Conservation (phyloP, 2,113 vertebrate species). For the Psilopsiagon aymara region DNA sequence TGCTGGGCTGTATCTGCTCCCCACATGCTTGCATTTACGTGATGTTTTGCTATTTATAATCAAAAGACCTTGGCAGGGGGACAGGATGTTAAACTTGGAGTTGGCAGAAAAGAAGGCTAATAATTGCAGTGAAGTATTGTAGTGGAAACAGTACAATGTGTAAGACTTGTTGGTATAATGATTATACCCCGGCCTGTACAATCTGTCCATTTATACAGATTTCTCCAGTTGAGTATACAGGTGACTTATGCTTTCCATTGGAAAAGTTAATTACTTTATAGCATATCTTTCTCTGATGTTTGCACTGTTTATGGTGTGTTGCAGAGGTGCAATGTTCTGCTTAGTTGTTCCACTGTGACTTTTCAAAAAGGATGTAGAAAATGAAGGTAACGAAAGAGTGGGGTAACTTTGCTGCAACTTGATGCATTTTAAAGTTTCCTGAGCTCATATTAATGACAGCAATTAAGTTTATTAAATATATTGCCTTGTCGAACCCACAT, state of each 20-base stretch:
- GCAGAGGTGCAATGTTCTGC: background rate
- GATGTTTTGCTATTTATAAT: constrained; percentile 63
- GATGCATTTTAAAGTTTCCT: constrained; percentile 35
- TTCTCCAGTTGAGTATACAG: background rate
- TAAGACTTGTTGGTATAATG: background rate
- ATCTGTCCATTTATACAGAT: background rate
- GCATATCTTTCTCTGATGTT: background rate
- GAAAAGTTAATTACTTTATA: constrained; percentile 20
- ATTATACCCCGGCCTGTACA: background rate
- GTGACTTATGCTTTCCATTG: background rate
- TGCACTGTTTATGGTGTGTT: constrained; percentile 5
- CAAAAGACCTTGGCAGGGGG: constrained; percentile 51
- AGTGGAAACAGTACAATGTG: constrained; percentile 11
- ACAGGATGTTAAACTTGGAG: constrained; percentile 30
- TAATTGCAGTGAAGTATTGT: constrained; percentile 49
- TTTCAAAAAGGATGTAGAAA: background rate
- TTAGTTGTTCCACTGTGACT: constrained; percentile 1
- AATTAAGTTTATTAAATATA: constrained; percentile 52
- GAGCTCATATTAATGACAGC: constrained; percentile 37
- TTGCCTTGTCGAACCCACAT: constrained; percentile 18
- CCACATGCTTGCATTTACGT: constrained; percentile 54
- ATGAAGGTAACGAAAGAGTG: background rate
- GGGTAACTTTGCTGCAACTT: constrained; percentile 30
- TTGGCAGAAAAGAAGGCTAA: constrained; percentile 55
- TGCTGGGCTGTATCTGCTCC: constrained; percentile 40